Evolutionary conservation across 2,113 vertebrate genomes (phyloP).

Genomic region (Triplophysa siluroides): DNA sequence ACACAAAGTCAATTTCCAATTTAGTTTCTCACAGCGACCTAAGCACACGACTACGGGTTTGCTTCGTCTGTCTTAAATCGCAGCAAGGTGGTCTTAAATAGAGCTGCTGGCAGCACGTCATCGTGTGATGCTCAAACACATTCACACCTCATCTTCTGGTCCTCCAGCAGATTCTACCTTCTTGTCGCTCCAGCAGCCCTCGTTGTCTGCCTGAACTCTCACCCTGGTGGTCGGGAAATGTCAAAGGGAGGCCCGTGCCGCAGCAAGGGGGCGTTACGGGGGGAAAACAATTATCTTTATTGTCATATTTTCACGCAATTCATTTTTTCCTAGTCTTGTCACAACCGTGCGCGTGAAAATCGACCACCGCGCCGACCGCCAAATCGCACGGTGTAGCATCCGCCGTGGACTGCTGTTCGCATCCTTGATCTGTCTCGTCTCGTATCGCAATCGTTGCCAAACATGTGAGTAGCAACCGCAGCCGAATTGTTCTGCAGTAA

Average conservation of each 20-base stretch:
- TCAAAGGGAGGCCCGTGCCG: slow-evolving; percentile 80
- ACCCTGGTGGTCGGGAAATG: slow-evolving; percentile 79
- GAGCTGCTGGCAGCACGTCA: slow-evolving; percentile 59
- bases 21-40: neutral
- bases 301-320: slow-evolving; percentile 62
- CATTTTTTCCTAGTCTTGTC: slow-evolving; percentile 36
- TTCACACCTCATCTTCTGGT: slow-evolving; percentile 70
- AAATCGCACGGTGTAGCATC: slow-evolving; percentile 45
- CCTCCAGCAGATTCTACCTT: slow-evolving; percentile 79
- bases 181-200: slow-evolving; percentile 71
- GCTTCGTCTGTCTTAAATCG: slow-evolving; percentile 6
- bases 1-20: neutral
- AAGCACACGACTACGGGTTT: neutral
- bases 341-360: slow-evolving; percentile 9
- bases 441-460: slow-evolving; percentile 68
- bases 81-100: slow-evolving; percentile 10
- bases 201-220: slow-evolving; percentile 82
- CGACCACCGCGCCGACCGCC: slow-evolving; percentile 27
- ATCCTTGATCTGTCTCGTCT: slow-evolving; percentile 57
- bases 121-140: slow-evolving; percentile 56
- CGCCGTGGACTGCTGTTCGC: slow-evolving; percentile 55
- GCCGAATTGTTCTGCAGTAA: slow-evolving; percentile 55
- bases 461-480: slow-evolving; percentile 79
- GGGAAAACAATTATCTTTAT: slow-evolving; percentile 63
- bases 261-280: slow-evolving; percentile 73